A percentile compares a stretch with the other conserved stretches of the same genome.
These are phyloP conservation scores for Callipepla californica DNA, from an alignment of 2,113 vertebrate genomes.

Conservation along the genomic window DNA sequence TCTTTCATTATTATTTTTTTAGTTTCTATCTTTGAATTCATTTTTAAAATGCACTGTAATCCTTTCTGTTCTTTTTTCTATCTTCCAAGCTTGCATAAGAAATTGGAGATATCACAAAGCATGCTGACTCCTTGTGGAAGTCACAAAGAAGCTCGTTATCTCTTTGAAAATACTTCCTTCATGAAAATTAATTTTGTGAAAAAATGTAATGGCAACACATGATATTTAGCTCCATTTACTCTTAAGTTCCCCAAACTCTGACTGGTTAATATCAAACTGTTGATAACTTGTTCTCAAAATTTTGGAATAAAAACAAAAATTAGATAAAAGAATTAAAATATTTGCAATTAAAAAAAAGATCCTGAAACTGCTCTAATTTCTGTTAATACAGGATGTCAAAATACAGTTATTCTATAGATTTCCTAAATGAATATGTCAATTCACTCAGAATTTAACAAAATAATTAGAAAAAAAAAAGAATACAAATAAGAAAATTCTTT, in stretches of 20 bases:
- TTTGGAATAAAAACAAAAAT: background rate
- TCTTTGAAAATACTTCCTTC: background rate
- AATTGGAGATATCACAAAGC: background rate
- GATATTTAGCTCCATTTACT: background rate
- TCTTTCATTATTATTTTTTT: background rate
- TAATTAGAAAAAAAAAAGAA: background rate
- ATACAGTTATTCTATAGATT: fast-evolving
- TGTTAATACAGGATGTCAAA: background rate
- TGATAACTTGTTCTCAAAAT: background rate
- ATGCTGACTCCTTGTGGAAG: background rate
- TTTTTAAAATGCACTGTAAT: background rate
- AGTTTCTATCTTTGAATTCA: background rate
- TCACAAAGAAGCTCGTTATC: fast-evolving
- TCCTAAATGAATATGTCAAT: fast-evolving
- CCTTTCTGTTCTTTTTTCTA: background rate
- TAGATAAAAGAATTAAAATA: background rate
- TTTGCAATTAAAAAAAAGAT: background rate
- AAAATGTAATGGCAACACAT: background rate
- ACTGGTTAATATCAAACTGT: background rate
- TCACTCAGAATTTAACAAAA: background rate
- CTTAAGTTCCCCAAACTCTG: background rate
- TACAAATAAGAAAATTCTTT: background rate
- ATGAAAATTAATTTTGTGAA: background rate
- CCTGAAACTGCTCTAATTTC: background rate
- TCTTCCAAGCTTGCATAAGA: background rate